A percentile compares a stretch with the other conserved stretches of the same genome.
phyloP scores from a whole-genome alignment of 1,140 invertebrate genomes.

The Mycetomoellerius zeteki region DNA sequence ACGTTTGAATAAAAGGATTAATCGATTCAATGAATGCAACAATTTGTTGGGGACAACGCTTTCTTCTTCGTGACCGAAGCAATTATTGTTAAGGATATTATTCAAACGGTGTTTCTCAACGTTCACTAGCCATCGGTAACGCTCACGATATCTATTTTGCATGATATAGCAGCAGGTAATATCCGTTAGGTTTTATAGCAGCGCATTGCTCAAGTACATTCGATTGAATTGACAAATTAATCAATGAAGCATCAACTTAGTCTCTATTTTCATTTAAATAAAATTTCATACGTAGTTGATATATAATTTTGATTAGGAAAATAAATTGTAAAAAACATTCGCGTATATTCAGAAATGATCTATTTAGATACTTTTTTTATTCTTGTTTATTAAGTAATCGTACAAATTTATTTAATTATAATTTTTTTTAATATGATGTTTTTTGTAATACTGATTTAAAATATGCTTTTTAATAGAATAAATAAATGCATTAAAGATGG shows the following conservation, averaged over 20 bases:
- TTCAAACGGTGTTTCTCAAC: constrained; percentile 78
- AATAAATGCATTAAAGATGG: not conserved
- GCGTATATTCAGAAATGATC: not conserved
- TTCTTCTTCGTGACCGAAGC: constrained; percentile 75
- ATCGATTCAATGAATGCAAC: constrained; percentile 67
- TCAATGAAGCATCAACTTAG: not conserved
- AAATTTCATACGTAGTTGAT: not conserved
- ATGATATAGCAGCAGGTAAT: constrained; percentile 70
- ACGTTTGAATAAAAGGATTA: constrained; percentile 52
- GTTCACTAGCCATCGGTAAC: constrained; percentile 64
- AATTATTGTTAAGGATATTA: constrained; percentile 76
- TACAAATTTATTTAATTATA: not conserved
- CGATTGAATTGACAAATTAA: constrained; percentile 8
- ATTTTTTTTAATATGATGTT: not conserved
- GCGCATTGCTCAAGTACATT: constrained; percentile 73
- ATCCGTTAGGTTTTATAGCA: constrained; percentile 65
- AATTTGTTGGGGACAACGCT: constrained; percentile 65
- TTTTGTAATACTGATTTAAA: not conserved
- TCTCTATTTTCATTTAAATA: constrained; percentile 1
- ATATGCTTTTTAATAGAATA: not conserved
- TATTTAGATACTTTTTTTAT: not conserved
- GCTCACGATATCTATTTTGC: constrained; percentile 71
- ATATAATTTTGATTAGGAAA: not conserved
- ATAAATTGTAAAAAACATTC: not conserved
- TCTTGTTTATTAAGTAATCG: not conserved